A percentile compares a stretch with the other conserved stretches of the same genome.
Conservation (phyloP, 2,113 vertebrate genomes). For the Axis porcinus region DNA sequence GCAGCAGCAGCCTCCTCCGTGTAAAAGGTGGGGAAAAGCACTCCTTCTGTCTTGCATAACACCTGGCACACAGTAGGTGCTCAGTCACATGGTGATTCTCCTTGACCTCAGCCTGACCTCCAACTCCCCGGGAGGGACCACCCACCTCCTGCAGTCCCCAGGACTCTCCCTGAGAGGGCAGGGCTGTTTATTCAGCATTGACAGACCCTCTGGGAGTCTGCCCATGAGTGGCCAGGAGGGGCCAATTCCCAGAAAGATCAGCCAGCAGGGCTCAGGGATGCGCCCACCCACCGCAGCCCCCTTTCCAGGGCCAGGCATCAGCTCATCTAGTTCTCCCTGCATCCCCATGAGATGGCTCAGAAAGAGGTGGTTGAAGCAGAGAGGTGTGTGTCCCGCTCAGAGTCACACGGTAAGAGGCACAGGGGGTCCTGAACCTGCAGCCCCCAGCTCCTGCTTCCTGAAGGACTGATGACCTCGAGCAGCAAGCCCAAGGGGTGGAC, state of each 20-base stretch:
- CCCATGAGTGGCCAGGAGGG: not conserved
- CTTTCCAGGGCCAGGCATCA: not conserved
- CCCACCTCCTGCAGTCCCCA: not conserved
- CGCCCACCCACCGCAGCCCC: not conserved
- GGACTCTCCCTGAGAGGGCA: not conserved
- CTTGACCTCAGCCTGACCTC: not conserved
- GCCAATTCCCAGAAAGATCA: not conserved
- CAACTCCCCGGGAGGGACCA: not conserved
- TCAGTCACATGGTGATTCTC: not conserved
- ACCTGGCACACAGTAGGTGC: not conserved
- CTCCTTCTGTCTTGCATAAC: not conserved
- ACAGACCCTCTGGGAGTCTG: not conserved
- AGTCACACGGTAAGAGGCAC: not conserved
- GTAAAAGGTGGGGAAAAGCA: not conserved
- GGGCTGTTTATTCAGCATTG: not conserved
- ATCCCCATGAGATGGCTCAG: not conserved
- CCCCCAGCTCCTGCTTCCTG: not conserved
- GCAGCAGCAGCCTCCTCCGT: not conserved
- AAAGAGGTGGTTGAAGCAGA: not conserved
- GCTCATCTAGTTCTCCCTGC: not conserved
- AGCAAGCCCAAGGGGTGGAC: not conserved
- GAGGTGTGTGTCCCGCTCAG: not conserved
- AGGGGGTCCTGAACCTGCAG: not conserved
- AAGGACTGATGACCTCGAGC: not conserved
- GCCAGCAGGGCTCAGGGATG: not conserved